phyloP scores from a whole-genome alignment of 2,113 vertebrate species.

The Rhineura floridana region DNA sequence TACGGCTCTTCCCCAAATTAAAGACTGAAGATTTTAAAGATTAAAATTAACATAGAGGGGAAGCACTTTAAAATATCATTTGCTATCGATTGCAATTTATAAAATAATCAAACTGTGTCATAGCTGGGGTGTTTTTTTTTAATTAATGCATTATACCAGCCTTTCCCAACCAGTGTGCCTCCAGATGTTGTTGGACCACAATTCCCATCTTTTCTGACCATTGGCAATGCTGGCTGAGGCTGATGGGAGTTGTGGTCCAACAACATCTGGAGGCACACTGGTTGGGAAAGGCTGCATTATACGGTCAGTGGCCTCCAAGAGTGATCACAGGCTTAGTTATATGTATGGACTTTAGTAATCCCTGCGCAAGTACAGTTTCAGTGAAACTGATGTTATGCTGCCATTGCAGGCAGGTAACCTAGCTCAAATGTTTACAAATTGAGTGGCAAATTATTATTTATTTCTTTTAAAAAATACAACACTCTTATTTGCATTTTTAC shows the following conservation, averaged over 20 bases:
- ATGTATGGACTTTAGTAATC: background rate
- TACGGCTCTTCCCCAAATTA: too few species aligned
- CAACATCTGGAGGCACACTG: too few species aligned
- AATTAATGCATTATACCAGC: too few species aligned
- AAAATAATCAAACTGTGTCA: background rate
- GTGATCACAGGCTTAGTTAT: background rate
- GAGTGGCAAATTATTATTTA: background rate
- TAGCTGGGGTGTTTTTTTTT: too few species aligned
- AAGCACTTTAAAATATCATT: background rate
- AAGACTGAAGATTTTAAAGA: too few species aligned
- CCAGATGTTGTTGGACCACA: too few species aligned
- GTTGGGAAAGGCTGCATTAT: too few species aligned
- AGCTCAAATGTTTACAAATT: background rate
- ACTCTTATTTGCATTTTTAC: slow-evolving; percentile 37
- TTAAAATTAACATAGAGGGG: background rate
- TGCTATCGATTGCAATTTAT: background rate
- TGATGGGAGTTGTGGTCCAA: too few species aligned
- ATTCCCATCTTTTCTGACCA: too few species aligned
- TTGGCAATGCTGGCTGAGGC: too few species aligned
- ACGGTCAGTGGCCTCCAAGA: background rate
- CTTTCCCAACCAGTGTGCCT: too few species aligned
- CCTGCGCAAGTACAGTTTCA: background rate
- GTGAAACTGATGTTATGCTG: background rate
- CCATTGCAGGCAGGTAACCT: background rate
- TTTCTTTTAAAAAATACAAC: background rate